Base-by-base conservation (phyloP, 2,113 vertebrate species). In the Eulemur macaco region DNA sequence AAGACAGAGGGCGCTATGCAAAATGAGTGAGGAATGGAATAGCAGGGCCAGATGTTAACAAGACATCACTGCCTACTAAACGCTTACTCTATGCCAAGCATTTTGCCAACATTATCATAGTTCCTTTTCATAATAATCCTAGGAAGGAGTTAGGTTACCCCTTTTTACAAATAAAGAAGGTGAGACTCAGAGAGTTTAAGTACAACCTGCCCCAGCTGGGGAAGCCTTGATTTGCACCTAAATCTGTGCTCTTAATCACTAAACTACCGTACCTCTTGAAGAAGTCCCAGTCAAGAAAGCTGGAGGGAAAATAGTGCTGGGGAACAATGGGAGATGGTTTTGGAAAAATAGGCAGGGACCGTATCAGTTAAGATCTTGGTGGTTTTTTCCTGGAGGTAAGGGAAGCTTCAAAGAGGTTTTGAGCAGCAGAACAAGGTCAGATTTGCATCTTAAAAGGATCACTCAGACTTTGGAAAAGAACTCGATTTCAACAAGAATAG, bases 151-250 rank as follows among this genome's bases (percentile, higher is more conserved):
- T 56, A 89, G 37, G 8, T 47, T 23, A 89, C 8, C 2, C 1
- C 1, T 47, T 63, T 82, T 77, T 64, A 93, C 37, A 90, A 86
- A 92, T 37, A 84, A 92, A 89, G 17, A 83, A 89, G 92, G 17
- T 76, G 45, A 83, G 45, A 39, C 29, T 83, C 69, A 78, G 42
- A 52, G 58, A 92, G 34, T 66, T 95, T 64, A 83, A 45, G 29
- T 81, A 37, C n/a, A 76, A 84, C 25, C 77, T 88, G 39, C 42
- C 42, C 42, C 12, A 78, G 56, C 17, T 89, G 31, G 27, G 56
- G 11, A 95, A 89, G 29, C 18, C 68, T 74, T 80, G 56, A 82
- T 58, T 42, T 76, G 37, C 42, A 56, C 54, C 81, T 42, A 74
- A 92, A 42, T 86, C 73, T 58, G 52, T 60, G 74, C 17, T 52